Percentiles rank a stretch among this genome's conserved stretches.
Conservation (phyloP, 2,797 vertebrate species). For the Euphonia xanthogaster region DNA sequence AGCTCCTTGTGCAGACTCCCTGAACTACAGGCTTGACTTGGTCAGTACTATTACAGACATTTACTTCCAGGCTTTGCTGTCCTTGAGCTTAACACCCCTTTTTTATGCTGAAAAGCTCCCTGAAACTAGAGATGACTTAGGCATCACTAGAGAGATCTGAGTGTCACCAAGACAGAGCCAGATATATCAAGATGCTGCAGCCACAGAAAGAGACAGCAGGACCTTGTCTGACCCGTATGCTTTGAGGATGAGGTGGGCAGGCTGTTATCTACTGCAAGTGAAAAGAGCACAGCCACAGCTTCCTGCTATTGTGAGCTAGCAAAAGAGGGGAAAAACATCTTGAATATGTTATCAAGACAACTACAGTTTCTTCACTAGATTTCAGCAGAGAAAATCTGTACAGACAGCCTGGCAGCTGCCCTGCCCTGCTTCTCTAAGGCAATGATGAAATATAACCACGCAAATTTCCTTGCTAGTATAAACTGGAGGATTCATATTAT, state of each 20-base stretch:
- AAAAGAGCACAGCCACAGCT: background rate
- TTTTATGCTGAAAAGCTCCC: background rate
- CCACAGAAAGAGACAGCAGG: background rate
- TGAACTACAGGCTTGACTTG: background rate
- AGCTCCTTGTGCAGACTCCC: background rate
- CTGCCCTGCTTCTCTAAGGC: constrained; percentile 18
- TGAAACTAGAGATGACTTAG: background rate
- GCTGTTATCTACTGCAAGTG: background rate
- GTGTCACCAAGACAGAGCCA: background rate
- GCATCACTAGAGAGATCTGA: background rate
- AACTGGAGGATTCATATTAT: constrained; percentile 20
- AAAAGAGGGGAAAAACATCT: background rate
- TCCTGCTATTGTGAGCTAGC: background rate
- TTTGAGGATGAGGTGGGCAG: background rate
- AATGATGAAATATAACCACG: background rate
- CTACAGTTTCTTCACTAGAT: constrained; percentile 1
- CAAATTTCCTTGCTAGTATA: constrained; percentile 19
- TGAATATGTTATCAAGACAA: background rate
- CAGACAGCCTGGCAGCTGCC: background rate
- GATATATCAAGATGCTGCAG: background rate
- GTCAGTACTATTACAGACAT: background rate
- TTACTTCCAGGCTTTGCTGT: background rate
- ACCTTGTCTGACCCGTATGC: background rate
- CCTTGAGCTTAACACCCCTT: background rate
- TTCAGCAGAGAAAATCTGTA: constrained; percentile 9